Base-by-base conservation (phyloP, 2,888 invertebrate genomes). In the Seira musarum region DNA sequence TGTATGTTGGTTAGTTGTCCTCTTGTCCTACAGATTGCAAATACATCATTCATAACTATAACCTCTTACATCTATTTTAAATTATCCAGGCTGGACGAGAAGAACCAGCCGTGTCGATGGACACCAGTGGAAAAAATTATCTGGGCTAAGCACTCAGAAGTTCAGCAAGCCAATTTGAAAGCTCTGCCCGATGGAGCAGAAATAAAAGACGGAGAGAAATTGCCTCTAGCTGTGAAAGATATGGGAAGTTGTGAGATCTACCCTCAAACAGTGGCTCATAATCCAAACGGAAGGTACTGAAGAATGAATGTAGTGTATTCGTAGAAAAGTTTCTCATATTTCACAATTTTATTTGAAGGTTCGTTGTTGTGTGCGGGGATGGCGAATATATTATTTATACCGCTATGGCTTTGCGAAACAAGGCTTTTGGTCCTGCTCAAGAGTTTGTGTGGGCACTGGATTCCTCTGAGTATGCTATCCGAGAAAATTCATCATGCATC, bases 311-410 rank as follows among this genome's bases (percentile, higher is more conserved):
- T 30, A 30, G 8, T 5, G 8, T 8, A 5, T 30, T 30, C 30
- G n/a, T n/a, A n/a, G n/a, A n/a, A n/a, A 30, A 30, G 30, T 30
- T 30, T 30, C 30, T 8, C n/a, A n/a, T n/a, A n/a, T n/a, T n/a
- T n/a, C n/a, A n/a, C n/a, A n/a, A n/a, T n/a, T n/a, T n/a, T 73
- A 87, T 67, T 24, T 30, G 22, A 83, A 91, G 93, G 86, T 94
- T 94, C 90, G 93, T 96, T 2, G 99, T 98, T 0, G 99, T 99
- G 1, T 99, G 99, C 88, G 99, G 99, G 1, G 99, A 99, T 89
- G 99, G 99, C 15, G 99, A 99, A 89, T 99, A 98, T 89, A 99
- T 99, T 67, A 99, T 99, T 87, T 99, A 99, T 90, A 99, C 99
- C 0, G 97, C 99, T 0, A 98, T 99, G 98, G 99, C 99, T 0